phyloP scores from a whole-genome alignment of 2,113 vertebrate genomes.

The Oreochromis tanganicae region DNA sequence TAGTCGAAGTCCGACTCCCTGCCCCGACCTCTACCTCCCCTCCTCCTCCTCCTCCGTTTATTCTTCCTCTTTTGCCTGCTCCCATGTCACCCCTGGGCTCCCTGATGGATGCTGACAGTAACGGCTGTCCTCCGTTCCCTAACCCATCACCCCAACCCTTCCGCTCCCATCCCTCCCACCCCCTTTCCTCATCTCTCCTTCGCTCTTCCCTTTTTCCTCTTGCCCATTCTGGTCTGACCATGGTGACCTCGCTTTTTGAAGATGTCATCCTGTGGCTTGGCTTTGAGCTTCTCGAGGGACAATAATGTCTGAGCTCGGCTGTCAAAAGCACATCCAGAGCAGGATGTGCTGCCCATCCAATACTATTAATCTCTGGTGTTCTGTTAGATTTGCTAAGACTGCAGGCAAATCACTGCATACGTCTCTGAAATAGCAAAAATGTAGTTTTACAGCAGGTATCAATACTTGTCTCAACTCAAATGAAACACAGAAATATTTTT shows the following conservation, averaged over 20 bases:
- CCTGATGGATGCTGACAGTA: slow-evolving; percentile 65
- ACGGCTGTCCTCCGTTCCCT: slow-evolving; percentile 50
- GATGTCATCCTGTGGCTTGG: background rate
- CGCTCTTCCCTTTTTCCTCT: background rate
- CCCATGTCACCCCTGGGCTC: slow-evolving; percentile 57
- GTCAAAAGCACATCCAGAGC: slow-evolving; percentile 59
- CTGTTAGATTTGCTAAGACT: slow-evolving; percentile 5
- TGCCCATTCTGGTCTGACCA: slow-evolving; percentile 21
- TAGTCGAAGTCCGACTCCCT: slow-evolving; percentile 23
- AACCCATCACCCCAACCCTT: background rate
- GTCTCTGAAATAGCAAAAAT: background rate
- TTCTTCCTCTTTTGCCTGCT: slow-evolving; percentile 33
- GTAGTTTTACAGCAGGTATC: background rate
- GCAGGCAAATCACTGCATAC: background rate
- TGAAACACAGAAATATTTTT: background rate
- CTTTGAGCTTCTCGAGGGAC: slow-evolving; percentile 18
- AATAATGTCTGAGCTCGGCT: slow-evolving; percentile 16
- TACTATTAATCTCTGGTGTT: slow-evolving; percentile 19
- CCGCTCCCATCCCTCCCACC: background rate
- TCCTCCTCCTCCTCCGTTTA: background rate
- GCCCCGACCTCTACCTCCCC: slow-evolving; percentile 17
- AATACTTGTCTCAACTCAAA: background rate
- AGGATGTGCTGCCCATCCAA: background rate
- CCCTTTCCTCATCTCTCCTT: background rate
- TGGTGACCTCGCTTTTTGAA: slow-evolving; percentile 47